Evolutionary conservation across 2,113 vertebrate species (phyloP).

Genomic region (Campylomormyrus numenius): DNA sequence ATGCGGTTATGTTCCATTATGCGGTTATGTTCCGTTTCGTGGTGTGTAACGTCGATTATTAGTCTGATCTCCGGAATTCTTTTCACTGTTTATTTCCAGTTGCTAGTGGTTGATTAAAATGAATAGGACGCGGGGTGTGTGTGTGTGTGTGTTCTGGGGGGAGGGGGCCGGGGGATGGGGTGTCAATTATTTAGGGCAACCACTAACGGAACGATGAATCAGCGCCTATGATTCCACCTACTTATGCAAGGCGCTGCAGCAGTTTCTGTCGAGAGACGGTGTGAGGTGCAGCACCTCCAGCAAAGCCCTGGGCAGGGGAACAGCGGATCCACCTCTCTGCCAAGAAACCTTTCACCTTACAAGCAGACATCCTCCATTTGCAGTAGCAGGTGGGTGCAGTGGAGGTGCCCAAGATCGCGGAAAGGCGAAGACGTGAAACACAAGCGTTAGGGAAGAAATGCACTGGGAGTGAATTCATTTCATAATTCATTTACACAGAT

Average conservation of each 20-base stretch:
- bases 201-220: not conserved
- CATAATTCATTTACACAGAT: not conserved
- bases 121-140: too few species aligned
- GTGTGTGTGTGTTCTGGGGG: too few species aligned
- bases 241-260: not conserved
- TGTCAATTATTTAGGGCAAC: not conserved
- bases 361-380: not conserved
- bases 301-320: not conserved
- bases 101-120: not conserved
- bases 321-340: not conserved
- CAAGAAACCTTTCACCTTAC: not conserved
- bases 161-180: not conserved
- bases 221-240: not conserved
- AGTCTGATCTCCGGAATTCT: not conserved
- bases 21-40: not conserved
- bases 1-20: too few species aligned
- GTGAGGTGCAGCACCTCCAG: not conserved
- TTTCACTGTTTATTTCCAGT: not conserved
- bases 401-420: not conserved
- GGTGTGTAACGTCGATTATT: not conserved
- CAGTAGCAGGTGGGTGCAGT: not conserved
- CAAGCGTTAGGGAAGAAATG: not conserved
- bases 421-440: not conserved
- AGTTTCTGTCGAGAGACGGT: not conserved
- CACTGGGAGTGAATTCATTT: not conserved